Evolutionary conservation across 2,888 invertebrate genomes (phyloP), one percentile per base, ranked within the genome.

Genomic region (Margaritifera margaritifera): DNA sequence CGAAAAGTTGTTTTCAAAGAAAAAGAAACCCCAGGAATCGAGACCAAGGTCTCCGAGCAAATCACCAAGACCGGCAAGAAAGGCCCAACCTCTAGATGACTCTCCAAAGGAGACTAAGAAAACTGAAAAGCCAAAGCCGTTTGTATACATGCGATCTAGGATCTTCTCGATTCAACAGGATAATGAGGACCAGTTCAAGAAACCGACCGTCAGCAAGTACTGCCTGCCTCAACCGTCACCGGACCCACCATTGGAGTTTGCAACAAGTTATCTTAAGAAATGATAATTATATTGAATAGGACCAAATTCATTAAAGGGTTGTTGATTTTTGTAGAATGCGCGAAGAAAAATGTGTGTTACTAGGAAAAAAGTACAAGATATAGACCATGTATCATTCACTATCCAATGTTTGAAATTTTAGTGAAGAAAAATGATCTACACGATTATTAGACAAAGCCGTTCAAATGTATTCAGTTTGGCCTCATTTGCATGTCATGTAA

Each of bases 1-100:
- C 82, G 84, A 85, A 68, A 80, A 84, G 62, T 72, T 86, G 56
- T 78, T 86, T 64, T 83, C 85, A 0, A 83, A 82, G 69, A 84
- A 84, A 76, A 84, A 84, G 72, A 86, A 86, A 72, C 66, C 67
- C 25, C 64, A 71, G 8, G 79, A 78, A 5, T 74, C 67, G 57
- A 71, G 69, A 15, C 76, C 60, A 54, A 68, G 62, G 25, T 75
- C 76, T 61, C 71, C 79, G 2, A 74, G 77, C 64, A 77, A 67
- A 24, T 64, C 66, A 62, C 60, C 72, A 11, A 62, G 66, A 1
- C 77, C 78, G 1, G 70, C 75, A 15, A 67, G 66, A 62, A 77
- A 75, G 69, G 68, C 66, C 52, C 69, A 74, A 64, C 73, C 20
- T 31, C 76, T 65, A 4, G 66, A 58, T 27, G 74, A 65, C 11